A percentile compares a stretch with the other conserved stretches of the same genome.
These are phyloP conservation scores for Prunella himalayana DNA, from an alignment of 2,113 vertebrate genomes.

Conservation along the genomic window DNA sequence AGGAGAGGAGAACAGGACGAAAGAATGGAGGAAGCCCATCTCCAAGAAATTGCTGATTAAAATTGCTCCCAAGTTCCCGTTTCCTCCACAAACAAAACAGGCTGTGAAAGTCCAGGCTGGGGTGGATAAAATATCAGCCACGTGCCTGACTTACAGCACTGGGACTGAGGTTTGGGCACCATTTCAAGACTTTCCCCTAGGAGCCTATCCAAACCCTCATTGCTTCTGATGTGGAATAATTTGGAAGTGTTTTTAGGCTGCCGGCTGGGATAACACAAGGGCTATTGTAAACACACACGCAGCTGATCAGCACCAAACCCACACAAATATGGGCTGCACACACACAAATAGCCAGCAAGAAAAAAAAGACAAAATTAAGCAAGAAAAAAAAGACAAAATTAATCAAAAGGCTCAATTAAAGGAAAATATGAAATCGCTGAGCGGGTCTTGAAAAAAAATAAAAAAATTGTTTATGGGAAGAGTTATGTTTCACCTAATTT, in stretches of 20 bases:
- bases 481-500: background rate
- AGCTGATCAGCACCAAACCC: slow-evolving; percentile 21
- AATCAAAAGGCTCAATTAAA: background rate
- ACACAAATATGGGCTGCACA: background rate
- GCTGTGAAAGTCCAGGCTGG: background rate
- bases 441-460: background rate
- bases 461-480: background rate
- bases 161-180: slow-evolving; percentile 68
- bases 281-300: background rate
- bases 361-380: background rate
- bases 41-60: background rate
- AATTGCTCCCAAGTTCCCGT: background rate
- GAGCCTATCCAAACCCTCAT: slow-evolving; percentile 44
- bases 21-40: background rate
- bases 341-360: background rate
- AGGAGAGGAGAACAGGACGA: background rate
- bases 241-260: slow-evolving; percentile 41
- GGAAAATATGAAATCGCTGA: background rate
- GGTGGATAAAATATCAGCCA: slow-evolving; percentile 51
- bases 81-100: background rate
- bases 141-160: slow-evolving; percentile 47
- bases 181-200: slow-evolving; percentile 55
- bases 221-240: slow-evolving; percentile 32
- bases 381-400: background rate
- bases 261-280: slow-evolving; percentile 40